phyloP scores from a whole-genome alignment of 2,888 invertebrate species.

The Gibbula magus region DNA sequence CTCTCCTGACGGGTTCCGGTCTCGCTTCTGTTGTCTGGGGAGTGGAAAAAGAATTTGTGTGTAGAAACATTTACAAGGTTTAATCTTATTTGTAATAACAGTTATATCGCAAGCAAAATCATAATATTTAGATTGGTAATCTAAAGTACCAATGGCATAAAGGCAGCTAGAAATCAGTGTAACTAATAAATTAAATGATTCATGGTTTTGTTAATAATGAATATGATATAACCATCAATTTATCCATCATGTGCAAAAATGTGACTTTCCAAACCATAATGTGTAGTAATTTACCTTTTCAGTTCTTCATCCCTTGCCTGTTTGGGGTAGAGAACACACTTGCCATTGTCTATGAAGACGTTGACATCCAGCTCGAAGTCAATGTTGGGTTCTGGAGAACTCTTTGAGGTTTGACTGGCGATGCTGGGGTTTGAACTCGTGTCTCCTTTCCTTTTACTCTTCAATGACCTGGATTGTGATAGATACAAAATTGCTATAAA shows the following conservation, averaged over 20 bases:
- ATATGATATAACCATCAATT: not conserved
- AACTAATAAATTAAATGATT: no score
- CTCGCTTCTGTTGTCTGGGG: constrained; percentile 42
- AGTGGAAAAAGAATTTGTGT: not conserved
- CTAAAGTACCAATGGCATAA: no score
- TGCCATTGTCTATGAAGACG: constrained; percentile 96
- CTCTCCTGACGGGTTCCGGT: constrained; percentile 30
- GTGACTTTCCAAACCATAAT: not conserved
- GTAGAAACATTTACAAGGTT: no score
- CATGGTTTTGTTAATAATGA: no score
- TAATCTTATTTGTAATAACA: no score
- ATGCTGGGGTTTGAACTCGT: constrained; percentile 50
- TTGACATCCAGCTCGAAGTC: constrained; percentile 97
- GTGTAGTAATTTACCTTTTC: not conserved
- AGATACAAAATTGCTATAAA: no score
- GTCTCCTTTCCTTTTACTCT: not conserved
- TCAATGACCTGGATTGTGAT: not conserved
- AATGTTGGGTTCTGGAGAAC: constrained; percentile 82
- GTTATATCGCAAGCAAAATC: no score
- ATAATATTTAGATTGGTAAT: no score
- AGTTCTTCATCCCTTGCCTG: constrained; percentile 63
- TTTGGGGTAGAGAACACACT: constrained; percentile 93
- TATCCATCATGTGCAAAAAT: not conserved
- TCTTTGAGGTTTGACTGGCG: constrained; percentile 46
- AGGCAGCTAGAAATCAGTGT: no score